A percentile compares a stretch with the other conserved stretches of the same genome.
Evolutionary conservation across 2,888 invertebrate genomes (phyloP).

Genomic region (Chymomyza fuscimana): DNA sequence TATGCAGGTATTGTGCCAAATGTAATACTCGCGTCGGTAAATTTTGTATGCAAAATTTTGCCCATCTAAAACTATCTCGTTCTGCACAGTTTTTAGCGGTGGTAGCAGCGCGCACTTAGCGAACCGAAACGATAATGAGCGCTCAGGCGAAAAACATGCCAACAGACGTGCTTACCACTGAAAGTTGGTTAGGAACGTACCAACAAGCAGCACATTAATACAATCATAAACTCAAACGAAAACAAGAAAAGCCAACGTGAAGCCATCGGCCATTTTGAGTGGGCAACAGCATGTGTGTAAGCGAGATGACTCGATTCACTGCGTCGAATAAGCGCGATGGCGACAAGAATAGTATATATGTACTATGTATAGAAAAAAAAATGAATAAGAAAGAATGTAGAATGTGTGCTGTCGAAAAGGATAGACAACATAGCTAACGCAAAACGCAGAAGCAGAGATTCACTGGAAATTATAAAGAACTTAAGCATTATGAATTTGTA

Average conservation of each 20-base stretch:
- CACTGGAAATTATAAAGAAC: slow-evolving; percentile 36
- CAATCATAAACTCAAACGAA: slow-evolving; percentile 30
- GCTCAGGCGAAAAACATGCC: slow-evolving; percentile 75
- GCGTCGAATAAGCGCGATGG: slow-evolving; percentile 3
- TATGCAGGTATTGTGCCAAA: slow-evolving; percentile 40
- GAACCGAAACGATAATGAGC: slow-evolving; percentile 78
- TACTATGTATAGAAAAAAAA: not conserved
- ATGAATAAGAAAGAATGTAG: slow-evolving; percentile 2
- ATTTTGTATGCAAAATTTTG: slow-evolving; percentile 52
- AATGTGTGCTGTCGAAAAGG: not conserved
- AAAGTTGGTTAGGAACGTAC: slow-evolving; percentile 27
- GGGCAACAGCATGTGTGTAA: slow-evolving; percentile 3
- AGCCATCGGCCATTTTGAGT: slow-evolving; percentile 55
- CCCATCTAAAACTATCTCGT: slow-evolving; percentile 61
- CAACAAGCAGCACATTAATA: not conserved
- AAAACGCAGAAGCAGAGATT: slow-evolving; percentile 55
- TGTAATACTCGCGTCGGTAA: slow-evolving; percentile 50
- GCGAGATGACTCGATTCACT: slow-evolving; percentile 20
- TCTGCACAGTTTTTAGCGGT: slow-evolving; percentile 27
- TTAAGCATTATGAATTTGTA: slow-evolving; percentile 44
- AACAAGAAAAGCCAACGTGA: slow-evolving; percentile 27
- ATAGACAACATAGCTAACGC: slow-evolving; percentile 7
- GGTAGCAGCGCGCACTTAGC: slow-evolving; percentile 70
- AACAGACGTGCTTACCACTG: slow-evolving; percentile 48
- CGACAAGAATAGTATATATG: slow-evolving; percentile 4